Evolutionary conservation across 2,888 invertebrate species (phyloP).

Genomic region (Dryobota labecula): DNA sequence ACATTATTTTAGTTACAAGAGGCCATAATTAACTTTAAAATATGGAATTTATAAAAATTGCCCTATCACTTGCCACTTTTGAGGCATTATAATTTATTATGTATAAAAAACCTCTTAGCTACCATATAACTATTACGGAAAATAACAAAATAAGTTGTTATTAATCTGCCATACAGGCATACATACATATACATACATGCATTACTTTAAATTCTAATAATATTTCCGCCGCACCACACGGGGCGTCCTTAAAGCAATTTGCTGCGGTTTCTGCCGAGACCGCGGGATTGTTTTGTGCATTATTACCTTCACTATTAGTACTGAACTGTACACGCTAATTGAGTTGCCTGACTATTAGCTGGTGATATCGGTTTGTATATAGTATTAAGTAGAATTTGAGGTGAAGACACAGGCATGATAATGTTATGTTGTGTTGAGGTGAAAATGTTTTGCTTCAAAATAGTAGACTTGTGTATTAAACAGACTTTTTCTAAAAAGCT

Average conservation of each 20-base stretch:
- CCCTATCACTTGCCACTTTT: not conserved
- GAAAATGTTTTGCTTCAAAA: not conserved
- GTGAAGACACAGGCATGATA: too few relatives aligned
- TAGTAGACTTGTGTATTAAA: not conserved
- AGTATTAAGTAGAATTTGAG: not conserved
- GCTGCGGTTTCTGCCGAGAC: conserved; percentile 33
- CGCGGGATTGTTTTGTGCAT: conserved; percentile 41
- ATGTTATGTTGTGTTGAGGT: too few relatives aligned
- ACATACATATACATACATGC: too few relatives aligned
- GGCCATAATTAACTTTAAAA: not conserved
- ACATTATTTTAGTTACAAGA: not conserved
- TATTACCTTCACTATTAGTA: conserved; percentile 31
- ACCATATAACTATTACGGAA: not conserved
- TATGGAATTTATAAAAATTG: not conserved
- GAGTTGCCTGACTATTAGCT: conserved; percentile 15
- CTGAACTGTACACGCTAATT: conserved; percentile 16
- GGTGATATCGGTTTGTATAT: not conserved
- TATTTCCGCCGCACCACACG: conserved; percentile 6
- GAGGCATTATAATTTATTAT: not conserved
- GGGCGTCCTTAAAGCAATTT: conserved; percentile 40
- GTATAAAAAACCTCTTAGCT: not conserved
- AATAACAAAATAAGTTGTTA: not conserved
- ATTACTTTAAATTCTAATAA: conserved; percentile 12
- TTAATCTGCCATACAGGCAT: not conserved
- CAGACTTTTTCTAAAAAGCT: too few relatives aligned